Evolutionary conservation across 2,888 invertebrate species (phyloP).

Genomic region (Drepanosiphum platanoidis): DNA sequence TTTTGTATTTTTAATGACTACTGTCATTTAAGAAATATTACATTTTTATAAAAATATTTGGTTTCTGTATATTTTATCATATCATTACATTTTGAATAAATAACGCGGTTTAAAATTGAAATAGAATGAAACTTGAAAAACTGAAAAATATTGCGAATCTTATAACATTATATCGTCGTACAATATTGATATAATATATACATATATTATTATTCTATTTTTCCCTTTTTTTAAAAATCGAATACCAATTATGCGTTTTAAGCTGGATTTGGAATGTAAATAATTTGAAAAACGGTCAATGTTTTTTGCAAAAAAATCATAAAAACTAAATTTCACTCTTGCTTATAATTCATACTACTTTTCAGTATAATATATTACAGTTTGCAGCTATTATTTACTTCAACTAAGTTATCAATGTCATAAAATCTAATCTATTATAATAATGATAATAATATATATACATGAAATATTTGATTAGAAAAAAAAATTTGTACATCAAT

Average conservation of each 20-base stretch:
- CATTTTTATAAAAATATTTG: background rate
- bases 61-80: background rate
- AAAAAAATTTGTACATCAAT: too few species aligned
- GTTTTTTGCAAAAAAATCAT: background rate
- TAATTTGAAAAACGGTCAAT: too few species aligned
- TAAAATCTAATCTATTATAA: too few species aligned
- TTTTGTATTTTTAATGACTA: background rate
- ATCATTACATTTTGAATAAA: conserved; percentile 2
- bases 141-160: background rate
- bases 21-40: background rate
- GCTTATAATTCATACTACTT: too few species aligned
- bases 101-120: background rate
- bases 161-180: background rate
- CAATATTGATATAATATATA: too few species aligned
- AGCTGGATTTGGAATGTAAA: background rate
- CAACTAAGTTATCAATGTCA: too few species aligned
- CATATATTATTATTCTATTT: background rate
- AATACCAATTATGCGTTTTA: background rate
- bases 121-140: background rate
- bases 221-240: background rate
- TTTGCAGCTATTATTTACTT: too few species aligned
- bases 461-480: too few species aligned
- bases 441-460: too few species aligned
- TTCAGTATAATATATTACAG: too few species aligned
- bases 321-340: background rate